phyloP scores from a whole-genome alignment of 92 coral and sea anemone species.

The Phenganax subtilis region DNA sequence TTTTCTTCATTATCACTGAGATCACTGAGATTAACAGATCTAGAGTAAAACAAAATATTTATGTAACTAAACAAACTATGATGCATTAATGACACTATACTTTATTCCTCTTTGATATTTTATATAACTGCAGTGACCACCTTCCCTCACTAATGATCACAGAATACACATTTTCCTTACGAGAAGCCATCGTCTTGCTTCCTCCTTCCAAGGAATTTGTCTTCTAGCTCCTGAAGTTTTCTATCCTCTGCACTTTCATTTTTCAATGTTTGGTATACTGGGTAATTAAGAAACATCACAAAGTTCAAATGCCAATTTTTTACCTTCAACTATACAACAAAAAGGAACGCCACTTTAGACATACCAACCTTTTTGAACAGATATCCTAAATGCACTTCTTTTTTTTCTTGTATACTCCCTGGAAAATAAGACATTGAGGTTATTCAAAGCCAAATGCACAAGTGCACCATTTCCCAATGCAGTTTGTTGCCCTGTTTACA shows the following conservation, averaged over 20 bases:
- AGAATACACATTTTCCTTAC: conserved; percentile 38
- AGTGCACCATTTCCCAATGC: not conserved
- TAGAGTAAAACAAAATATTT: not conserved
- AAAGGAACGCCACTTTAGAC: not conserved
- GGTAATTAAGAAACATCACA: not conserved
- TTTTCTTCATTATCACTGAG: conserved; percentile 2
- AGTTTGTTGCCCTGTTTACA: too few relatives aligned
- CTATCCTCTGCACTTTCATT: conserved; percentile 56
- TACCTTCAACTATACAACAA: not conserved
- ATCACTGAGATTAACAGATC: conserved; percentile 20
- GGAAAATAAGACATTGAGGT: not conserved
- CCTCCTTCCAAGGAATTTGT: conserved; percentile 62
- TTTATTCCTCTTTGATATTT: too few relatives aligned
- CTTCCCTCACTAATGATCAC: not conserved
- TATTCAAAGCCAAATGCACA: not conserved
- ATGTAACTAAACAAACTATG: too few relatives aligned
- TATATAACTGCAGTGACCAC: not conserved
- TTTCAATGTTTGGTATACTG: conserved; percentile 62
- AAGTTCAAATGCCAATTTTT: not conserved
- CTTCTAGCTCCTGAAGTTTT: conserved; percentile 75
- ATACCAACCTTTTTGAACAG: conserved; percentile 78
- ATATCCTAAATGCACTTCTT: conserved; percentile 61
- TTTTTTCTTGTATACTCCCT: conserved; percentile 91
- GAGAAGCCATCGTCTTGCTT: conserved; percentile 47
- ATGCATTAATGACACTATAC: too few relatives aligned